phyloP scores from a whole-genome alignment of 2,888 invertebrate genomes.

The Apamea anceps region DNA sequence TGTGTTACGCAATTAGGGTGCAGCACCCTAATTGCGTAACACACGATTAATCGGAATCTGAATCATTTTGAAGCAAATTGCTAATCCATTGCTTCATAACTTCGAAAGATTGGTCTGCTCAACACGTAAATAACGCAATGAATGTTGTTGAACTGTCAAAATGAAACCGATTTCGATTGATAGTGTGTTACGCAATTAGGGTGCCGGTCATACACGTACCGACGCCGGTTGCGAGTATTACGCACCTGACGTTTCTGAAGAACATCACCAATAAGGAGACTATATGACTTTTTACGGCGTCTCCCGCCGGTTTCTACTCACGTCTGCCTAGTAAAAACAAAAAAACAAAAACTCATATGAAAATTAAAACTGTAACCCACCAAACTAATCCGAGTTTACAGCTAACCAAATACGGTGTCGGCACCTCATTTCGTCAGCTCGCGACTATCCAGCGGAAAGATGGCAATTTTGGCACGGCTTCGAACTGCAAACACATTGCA shows the following conservation, averaged over 20 bases:
- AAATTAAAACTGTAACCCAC: constrained; percentile 45
- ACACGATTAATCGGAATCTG: too few species aligned
- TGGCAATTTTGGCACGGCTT: constrained; percentile 85
- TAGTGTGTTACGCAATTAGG: too few species aligned
- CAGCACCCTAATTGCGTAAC: too few species aligned
- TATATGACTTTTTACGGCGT: neutral
- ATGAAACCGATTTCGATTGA: too few species aligned
- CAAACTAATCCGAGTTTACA: constrained; percentile 72
- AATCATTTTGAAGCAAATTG: too few species aligned
- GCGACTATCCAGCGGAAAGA: constrained; percentile 77
- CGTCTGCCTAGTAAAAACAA: neutral
- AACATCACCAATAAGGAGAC: neutral
- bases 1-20: too few species aligned
- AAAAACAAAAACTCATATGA: constrained; percentile 8
- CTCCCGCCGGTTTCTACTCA: neutral
- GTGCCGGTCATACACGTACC: neutral
- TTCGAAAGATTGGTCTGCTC: too few species aligned
- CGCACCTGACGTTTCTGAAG: neutral
- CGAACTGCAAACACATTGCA: constrained; percentile 78
- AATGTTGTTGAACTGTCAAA: too few species aligned
- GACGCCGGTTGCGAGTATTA: neutral
- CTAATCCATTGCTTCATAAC: too few species aligned
- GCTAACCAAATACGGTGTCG: constrained; percentile 64
- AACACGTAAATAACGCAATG: too few species aligned
- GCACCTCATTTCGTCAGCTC: constrained; percentile 69